phyloP scores from a whole-genome alignment of 1,140 invertebrate species.

The Hormaphis cornu region DNA sequence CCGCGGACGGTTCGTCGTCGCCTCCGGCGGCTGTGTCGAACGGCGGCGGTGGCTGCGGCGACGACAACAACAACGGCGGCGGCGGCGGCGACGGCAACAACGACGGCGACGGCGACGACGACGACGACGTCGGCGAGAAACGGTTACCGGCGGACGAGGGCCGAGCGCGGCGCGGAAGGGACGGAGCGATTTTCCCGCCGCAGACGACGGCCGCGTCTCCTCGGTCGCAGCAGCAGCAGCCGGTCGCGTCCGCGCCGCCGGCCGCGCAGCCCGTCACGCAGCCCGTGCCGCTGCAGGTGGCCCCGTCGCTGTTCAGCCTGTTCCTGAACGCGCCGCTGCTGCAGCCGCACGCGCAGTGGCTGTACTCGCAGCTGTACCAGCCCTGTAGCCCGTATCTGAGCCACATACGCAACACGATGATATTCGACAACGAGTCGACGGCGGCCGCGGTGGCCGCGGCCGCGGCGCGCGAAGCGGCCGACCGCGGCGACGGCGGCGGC shows the following conservation, averaged over 20 bases:
- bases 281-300: conserved; percentile 40
- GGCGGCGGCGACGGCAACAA: not conserved
- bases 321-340: conserved; percentile 60
- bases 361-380: conserved; percentile 60
- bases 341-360: conserved; percentile 61
- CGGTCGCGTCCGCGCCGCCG: not conserved
- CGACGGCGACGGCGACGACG: too few species aligned
- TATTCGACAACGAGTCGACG: conserved; percentile 32
- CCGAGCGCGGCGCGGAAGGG: too few species aligned
- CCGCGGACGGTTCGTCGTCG: not conserved
- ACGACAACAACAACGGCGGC: not conserved
- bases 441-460: conserved; percentile 17
- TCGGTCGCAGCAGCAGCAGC: not conserved
- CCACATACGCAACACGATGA: conserved; percentile 29
- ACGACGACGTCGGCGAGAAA: not conserved
- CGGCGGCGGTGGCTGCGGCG: not conserved
- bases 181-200: not conserved
- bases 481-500: conserved; percentile 33
- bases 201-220: not conserved
- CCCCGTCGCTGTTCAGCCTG: conserved; percentile 43
- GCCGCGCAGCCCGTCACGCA: not conserved
- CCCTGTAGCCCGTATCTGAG: conserved; percentile 35
- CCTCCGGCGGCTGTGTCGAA: not conserved
- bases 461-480: conserved; percentile 29
- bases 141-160: not conserved